Evolutionary conservation across 2,888 invertebrate species (phyloP).

Genomic region (Leptinotarsa haldemani): DNA sequence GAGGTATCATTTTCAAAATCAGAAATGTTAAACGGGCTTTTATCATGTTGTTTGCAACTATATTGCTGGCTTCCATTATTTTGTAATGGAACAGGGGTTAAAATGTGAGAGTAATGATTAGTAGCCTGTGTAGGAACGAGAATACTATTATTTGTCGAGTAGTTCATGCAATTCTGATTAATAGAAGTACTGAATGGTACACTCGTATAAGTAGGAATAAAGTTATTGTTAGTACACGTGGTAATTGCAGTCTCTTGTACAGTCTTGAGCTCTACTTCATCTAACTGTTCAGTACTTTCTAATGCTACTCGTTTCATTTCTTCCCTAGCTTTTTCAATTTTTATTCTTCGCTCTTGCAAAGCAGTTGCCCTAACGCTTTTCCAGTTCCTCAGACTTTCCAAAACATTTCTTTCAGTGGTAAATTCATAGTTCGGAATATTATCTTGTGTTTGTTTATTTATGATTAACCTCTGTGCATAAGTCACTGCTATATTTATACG

Average conservation of each 20-base stretch:
- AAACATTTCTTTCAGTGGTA: constrained; percentile 77
- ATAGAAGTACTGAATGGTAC: constrained; percentile 32
- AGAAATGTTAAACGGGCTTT: constrained; percentile 69
- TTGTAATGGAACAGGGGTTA: constrained; percentile 65
- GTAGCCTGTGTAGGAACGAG: constrained; percentile 57
- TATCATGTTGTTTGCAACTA: constrained; percentile 50
- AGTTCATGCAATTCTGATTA: constrained; percentile 47
- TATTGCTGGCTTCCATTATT: constrained; percentile 44
- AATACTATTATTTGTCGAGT: constrained; percentile 48
- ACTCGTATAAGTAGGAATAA: constrained; percentile 29
- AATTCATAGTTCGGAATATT: constrained; percentile 78
- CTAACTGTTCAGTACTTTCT: constrained; percentile 44
- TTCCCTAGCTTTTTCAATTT: constrained; percentile 67
- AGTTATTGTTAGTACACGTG: constrained; percentile 32
- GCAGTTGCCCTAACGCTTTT: constrained; percentile 74
- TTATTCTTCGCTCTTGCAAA: constrained; percentile 70
- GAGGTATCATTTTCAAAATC: constrained; percentile 94
- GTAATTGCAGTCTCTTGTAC: constrained; percentile 41
- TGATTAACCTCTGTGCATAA: constrained; percentile 68
- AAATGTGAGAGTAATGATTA: constrained; percentile 62
- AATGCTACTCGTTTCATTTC: constrained; percentile 45
- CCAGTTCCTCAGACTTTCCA: constrained; percentile 79
- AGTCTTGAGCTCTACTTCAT: constrained; percentile 44
- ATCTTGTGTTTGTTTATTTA: constrained; percentile 68
- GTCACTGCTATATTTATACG: constrained; percentile 73